Evolutionary conservation across 2,888 invertebrate genomes (phyloP).

Genomic region (Timandra comae): DNA sequence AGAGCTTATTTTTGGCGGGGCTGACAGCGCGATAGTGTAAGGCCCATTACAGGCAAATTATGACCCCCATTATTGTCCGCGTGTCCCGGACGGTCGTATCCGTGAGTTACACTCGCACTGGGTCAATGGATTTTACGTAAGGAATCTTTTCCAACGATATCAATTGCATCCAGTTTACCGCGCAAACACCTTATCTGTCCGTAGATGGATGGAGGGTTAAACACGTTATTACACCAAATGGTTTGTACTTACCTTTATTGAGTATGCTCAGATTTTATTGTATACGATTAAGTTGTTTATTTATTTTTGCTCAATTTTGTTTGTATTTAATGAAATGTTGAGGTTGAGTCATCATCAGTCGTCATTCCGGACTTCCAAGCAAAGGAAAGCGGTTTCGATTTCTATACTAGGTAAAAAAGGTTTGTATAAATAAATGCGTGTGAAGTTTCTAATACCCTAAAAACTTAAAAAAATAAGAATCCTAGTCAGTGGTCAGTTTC

Average conservation of each 20-base stretch:
- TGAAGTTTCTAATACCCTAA: too few relatives aligned
- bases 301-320: background rate
- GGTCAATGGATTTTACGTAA: constrained; percentile 68
- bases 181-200: constrained; percentile 18
- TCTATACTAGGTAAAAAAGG: too few relatives aligned
- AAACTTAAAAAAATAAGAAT: too few relatives aligned
- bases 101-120: constrained; percentile 60
- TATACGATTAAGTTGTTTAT: background rate
- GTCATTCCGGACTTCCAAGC: too few relatives aligned
- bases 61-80: constrained; percentile 68
- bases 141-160: constrained; percentile 42
- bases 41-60: constrained; percentile 74
- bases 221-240: constrained; percentile 1
- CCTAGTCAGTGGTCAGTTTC: too few relatives aligned
- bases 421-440: too few relatives aligned
- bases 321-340: too few relatives aligned
- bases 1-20: constrained; percentile 68
- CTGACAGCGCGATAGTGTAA: constrained; percentile 74
- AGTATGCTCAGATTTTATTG: background rate
- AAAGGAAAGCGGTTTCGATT: too few relatives aligned
- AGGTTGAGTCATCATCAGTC: too few relatives aligned
- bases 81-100: constrained; percentile 56
- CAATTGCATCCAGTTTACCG: constrained; percentile 23
- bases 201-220: constrained; percentile 1
- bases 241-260: background rate